Evolutionary conservation across 2,113 vertebrate species (phyloP).

Genomic region (Pygoscelis adeliae): DNA sequence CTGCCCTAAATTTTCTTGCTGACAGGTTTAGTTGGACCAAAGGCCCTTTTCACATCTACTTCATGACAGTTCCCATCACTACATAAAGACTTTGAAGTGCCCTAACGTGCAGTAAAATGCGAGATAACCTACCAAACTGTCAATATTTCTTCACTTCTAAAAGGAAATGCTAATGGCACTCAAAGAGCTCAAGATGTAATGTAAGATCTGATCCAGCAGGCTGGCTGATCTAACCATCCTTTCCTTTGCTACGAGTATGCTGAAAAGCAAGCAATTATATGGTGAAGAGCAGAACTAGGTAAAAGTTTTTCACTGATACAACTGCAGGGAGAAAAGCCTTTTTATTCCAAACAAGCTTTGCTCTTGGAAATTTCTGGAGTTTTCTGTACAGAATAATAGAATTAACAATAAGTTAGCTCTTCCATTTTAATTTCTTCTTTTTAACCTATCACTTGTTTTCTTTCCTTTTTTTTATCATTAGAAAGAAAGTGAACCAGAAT

Average conservation of each 20-base stretch:
- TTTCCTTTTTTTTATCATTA: neutral
- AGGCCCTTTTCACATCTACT: constrained; percentile 65
- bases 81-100: constrained; percentile 73
- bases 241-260: neutral
- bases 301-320: constrained; percentile 45
- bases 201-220: constrained; percentile 54
- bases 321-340: neutral
- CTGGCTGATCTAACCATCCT: constrained; percentile 52
- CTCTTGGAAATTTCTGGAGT: neutral
- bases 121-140: constrained; percentile 63
- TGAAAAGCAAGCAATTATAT: constrained; percentile 61
- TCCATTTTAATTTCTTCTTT: neutral
- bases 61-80: constrained; percentile 66
- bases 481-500: neutral
- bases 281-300: constrained; percentile 46
- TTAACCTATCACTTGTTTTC: neutral
- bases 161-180: constrained; percentile 68
- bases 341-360: constrained; percentile 28
- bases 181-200: constrained; percentile 58
- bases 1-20: constrained; percentile 63
- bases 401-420: neutral
- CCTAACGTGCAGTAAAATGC: constrained; percentile 63
- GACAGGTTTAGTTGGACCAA: constrained; percentile 71
- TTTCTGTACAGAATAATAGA: neutral
- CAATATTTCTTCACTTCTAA: constrained; percentile 72